These are phyloP conservation scores for Anguilla pacifica DNA, from an alignment of 2,797 vertebrate genomes.

Conservation along the genomic window DNA sequence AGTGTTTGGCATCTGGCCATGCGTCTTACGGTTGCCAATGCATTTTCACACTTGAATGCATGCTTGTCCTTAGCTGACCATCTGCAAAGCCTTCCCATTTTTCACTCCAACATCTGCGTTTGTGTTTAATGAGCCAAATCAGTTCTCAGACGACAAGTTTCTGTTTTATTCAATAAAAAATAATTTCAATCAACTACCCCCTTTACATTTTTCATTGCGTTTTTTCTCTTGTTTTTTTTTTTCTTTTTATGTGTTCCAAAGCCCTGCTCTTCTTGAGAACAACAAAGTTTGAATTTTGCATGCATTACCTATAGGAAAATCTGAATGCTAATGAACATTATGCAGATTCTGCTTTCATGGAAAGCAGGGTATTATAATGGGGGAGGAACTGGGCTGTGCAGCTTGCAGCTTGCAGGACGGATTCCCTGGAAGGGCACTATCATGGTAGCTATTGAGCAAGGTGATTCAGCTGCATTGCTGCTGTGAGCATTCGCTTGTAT, in stretches of 20 bases:
- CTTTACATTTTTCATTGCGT: background rate
- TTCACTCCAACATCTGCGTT: background rate
- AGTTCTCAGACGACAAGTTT: background rate
- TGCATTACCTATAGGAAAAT: background rate
- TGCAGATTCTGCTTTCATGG: background rate
- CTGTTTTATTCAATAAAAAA: conserved; percentile 7
- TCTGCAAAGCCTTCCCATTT: background rate
- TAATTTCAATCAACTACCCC: background rate
- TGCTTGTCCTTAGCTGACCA: background rate
- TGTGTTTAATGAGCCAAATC: background rate
- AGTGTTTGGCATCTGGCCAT: conserved; percentile 1
- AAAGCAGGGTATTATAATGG: background rate
- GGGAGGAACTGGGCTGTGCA: background rate
- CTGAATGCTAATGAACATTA: background rate
- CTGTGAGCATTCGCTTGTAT: background rate
- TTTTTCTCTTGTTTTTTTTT: background rate
- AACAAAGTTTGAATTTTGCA: background rate
- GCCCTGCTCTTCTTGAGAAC: background rate
- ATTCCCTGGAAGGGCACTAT: background rate
- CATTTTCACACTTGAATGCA: conserved; percentile 18
- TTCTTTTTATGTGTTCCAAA: background rate
- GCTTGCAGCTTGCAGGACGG: background rate
- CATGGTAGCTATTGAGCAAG: background rate
- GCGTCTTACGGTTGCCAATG: background rate
- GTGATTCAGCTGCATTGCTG: background rate